These are phyloP conservation scores for Catostomus latipinnis DNA, from an alignment of 2,797 vertebrate species.

Conservation along the genomic window DNA sequence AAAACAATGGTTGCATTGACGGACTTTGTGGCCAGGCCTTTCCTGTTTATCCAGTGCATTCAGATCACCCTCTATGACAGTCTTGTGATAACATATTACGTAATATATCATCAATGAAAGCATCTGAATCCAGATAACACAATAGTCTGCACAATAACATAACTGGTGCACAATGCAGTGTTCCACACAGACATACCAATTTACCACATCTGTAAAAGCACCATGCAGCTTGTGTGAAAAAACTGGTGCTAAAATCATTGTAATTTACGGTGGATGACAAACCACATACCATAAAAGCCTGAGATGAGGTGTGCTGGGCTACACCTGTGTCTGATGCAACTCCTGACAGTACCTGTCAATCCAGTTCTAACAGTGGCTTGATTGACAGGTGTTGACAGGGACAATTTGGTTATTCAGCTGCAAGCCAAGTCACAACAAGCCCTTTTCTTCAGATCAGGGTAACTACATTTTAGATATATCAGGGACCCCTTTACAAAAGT, in stretches of 20 bases:
- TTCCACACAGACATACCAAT: not conserved
- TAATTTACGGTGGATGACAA: not conserved
- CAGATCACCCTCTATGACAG: not conserved
- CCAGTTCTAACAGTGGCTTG: not conserved
- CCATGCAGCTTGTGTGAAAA: not conserved
- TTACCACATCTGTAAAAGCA: not conserved
- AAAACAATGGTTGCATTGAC: no score
- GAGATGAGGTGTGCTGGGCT: not conserved
- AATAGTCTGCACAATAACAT: no score
- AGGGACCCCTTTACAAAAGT: no score
- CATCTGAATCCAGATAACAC: not conserved
- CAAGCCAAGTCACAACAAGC: not conserved
- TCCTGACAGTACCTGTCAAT: conserved; percentile 12
- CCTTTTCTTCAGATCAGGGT: not conserved
- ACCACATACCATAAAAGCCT: conserved; percentile 6
- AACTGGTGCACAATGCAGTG: not conserved
- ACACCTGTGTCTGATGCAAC: conserved; percentile 8
- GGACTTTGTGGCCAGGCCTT: not conserved
- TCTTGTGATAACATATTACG: not conserved
- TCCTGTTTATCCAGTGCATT: conserved; percentile 6
- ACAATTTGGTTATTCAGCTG: not conserved
- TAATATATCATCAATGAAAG: not conserved
- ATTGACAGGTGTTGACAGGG: not conserved
- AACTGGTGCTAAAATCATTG: not conserved
- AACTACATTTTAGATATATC: no score